Evolutionary conservation across 2,797 vertebrate genomes (phyloP).

Genomic region (Petrocephalus sullivani): DNA sequence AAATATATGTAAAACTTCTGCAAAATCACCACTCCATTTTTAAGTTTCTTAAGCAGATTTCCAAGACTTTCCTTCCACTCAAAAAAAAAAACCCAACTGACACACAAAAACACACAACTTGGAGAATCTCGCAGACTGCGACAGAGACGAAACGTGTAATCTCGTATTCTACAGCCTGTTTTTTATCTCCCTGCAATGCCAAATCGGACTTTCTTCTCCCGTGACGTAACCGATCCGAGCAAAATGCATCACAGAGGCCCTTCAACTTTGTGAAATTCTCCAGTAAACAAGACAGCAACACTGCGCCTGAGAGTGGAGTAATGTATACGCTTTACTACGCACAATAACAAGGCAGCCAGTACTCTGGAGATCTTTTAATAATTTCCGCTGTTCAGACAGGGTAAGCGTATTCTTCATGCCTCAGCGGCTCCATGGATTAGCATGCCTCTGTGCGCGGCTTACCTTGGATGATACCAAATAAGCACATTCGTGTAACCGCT

Average conservation of each 20-base stretch:
- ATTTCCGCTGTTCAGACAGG: constrained; percentile 33
- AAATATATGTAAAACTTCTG: background rate
- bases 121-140: background rate
- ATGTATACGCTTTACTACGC: constrained; percentile 20
- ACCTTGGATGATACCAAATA: constrained; percentile 7
- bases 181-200: background rate
- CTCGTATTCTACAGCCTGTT: background rate
- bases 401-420: constrained; percentile 26
- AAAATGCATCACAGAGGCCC: constrained; percentile 23
- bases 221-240: constrained; percentile 19
- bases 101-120: background rate
- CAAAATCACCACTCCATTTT: background rate
- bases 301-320: constrained; percentile 10
- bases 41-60: background rate
- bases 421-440: constrained; percentile 6
- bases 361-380: constrained; percentile 33
- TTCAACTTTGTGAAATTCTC: constrained; percentile 24
- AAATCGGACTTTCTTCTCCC: constrained; percentile 26
- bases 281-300: constrained; percentile 26
- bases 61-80: background rate
- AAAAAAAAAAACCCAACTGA: background rate
- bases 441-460: constrained; percentile 19
- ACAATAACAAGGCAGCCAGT: constrained; percentile 19
- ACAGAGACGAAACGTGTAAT: background rate
- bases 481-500: constrained; percentile 10